phyloP scores from a whole-genome alignment of 2,113 vertebrate species.

The Porphyrio hochstetteri region DNA sequence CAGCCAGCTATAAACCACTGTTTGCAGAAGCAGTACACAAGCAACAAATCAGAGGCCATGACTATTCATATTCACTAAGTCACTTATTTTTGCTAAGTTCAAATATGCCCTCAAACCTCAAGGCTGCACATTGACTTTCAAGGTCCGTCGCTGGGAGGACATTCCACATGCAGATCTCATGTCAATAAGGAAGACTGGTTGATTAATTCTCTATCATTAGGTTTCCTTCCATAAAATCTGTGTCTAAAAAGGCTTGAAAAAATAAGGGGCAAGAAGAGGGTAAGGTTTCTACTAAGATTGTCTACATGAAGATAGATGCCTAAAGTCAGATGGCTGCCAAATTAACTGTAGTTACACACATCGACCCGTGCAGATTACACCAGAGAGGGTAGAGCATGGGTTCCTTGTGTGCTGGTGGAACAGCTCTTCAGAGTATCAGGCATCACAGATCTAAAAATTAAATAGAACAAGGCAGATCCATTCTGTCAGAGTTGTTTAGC shows the following conservation, averaged over 20 bases:
- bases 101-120: background rate
- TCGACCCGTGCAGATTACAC: background rate
- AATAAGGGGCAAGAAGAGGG: background rate
- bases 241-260: background rate
- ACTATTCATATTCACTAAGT: conserved; percentile 11
- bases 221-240: background rate
- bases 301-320: background rate
- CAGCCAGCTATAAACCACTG: background rate
- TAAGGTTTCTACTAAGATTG: background rate
- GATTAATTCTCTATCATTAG: background rate
- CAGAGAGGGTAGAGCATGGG: fast-evolving
- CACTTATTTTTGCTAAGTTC: background rate
- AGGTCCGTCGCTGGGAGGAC: background rate
- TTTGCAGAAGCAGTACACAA: conserved; percentile 12
- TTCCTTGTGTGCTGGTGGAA: background rate
- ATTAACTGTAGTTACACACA: background rate
- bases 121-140: background rate
- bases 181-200: background rate
- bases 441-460: background rate
- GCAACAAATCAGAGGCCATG: background rate
- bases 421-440: background rate
- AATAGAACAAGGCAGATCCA: background rate
- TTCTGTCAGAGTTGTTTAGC: background rate
- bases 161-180: background rate
- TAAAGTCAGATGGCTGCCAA: background rate